Conservation (phyloP, 2,888 invertebrate species). For the Vesta saturnalis region DNA sequence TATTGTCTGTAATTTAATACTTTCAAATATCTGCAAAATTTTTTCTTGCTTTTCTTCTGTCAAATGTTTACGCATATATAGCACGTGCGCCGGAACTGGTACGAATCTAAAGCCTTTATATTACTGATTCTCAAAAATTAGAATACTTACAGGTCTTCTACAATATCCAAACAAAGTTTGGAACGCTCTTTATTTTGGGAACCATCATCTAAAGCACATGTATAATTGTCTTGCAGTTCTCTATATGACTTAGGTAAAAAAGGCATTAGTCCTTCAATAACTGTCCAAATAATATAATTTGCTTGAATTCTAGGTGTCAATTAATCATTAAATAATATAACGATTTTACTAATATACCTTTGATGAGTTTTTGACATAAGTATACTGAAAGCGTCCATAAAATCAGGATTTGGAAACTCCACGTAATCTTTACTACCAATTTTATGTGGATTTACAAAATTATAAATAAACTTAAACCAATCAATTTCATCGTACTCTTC, state of each 20-base stretch:
- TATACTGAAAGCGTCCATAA: slow-evolving; percentile 1
- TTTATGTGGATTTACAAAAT: slow-evolving; percentile 7
- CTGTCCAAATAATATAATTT: slow-evolving; percentile 35
- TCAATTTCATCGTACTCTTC: slow-evolving; percentile 22
- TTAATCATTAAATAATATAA: neutral
- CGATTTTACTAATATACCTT: slow-evolving; percentile 18
- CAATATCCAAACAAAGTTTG: neutral
- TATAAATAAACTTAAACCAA: slow-evolving; percentile 25
- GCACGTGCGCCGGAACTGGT: slow-evolving; percentile 6
- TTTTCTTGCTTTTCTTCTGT: slow-evolving; percentile 19
- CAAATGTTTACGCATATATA: neutral
- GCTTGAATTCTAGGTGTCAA: slow-evolving; percentile 35
- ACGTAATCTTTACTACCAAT: slow-evolving; percentile 14
- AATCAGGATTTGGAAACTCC: slow-evolving; percentile 12
- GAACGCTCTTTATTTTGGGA: neutral
- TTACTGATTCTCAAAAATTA: neutral
- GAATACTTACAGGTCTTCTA: neutral
- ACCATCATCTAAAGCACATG: neutral
- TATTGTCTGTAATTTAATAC: slow-evolving; percentile 37
- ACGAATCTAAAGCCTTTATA: neutral
- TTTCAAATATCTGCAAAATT: slow-evolving; percentile 38
- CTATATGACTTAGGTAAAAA: slow-evolving; percentile 15
- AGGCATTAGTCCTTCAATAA: slow-evolving; percentile 12
- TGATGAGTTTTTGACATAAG: slow-evolving; percentile 22
- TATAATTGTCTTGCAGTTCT: slow-evolving; percentile 14